These are phyloP conservation scores for Yponomeuta sedellus DNA, from an alignment of 2,888 invertebrate genomes.

Conservation along the genomic window DNA sequence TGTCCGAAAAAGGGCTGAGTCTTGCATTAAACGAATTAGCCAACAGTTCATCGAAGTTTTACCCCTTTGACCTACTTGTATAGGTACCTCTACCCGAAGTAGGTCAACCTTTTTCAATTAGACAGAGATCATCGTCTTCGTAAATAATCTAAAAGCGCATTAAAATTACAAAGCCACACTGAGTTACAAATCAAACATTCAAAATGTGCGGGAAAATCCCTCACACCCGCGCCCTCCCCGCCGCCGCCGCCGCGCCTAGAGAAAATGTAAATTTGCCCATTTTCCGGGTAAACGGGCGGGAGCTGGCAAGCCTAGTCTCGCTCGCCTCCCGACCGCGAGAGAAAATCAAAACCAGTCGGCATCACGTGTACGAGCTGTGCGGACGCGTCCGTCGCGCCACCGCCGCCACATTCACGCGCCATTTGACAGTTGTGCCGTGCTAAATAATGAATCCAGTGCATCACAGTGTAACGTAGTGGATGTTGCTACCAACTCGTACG, in stretches of 20 bases:
- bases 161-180: background rate
- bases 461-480: slow-evolving; percentile 59
- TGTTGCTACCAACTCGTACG: slow-evolving; percentile 45
- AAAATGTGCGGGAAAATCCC: background rate
- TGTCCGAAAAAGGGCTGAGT: background rate
- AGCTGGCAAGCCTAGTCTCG: slow-evolving; percentile 43
- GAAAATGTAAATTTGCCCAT: slow-evolving; percentile 25
- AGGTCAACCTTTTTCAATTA: background rate
- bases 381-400: slow-evolving; percentile 42
- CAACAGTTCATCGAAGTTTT: background rate
- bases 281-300: slow-evolving; percentile 37
- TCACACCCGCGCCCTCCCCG: background rate
- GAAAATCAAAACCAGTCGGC: slow-evolving; percentile 65
- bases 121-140: background rate
- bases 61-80: background rate
- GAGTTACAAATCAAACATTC: background rate
- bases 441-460: slow-evolving; percentile 58
- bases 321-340: slow-evolving; percentile 40
- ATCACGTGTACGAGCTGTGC: slow-evolving; percentile 63
- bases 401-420: slow-evolving; percentile 61
- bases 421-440: slow-evolving; percentile 64
- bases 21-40: background rate
- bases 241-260: background rate
- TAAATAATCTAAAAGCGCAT: background rate
- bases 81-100: background rate